phyloP scores from a whole-genome alignment of 2,797 vertebrate species.

The Phalanger gymnotis region DNA sequence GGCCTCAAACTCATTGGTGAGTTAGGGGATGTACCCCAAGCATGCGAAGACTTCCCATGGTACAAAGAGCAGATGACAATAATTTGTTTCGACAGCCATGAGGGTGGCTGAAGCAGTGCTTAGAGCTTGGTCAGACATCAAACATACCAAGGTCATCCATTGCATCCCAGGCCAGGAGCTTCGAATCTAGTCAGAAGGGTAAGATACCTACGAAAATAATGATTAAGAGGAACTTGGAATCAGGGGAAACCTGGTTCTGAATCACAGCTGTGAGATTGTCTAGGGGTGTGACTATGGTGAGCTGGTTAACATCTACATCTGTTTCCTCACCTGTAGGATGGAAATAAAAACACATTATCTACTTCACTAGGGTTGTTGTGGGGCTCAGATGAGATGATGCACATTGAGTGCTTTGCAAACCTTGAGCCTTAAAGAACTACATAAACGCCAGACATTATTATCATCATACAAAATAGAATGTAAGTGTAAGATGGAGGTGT shows the following conservation, averaged over 20 bases:
- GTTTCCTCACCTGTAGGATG: not conserved
- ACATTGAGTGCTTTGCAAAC: not conserved
- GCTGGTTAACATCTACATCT: not conserved
- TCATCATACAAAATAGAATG: not conserved
- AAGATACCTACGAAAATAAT: too few relatives aligned
- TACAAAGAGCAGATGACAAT: too few relatives aligned
- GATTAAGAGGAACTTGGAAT: not conserved
- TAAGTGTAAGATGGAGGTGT: not conserved
- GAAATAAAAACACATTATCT: not conserved
- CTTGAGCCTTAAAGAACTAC: not conserved
- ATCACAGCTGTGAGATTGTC: not conserved
- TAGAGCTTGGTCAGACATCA: too few relatives aligned
- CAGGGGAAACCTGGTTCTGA: fast-evolving
- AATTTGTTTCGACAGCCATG: too few relatives aligned
- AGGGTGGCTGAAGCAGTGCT: too few relatives aligned
- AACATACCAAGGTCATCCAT: too few relatives aligned
- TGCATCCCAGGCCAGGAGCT: too few relatives aligned
- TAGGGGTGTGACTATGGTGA: not conserved
- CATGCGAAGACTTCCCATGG: too few relatives aligned
- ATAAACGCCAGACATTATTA: not conserved
- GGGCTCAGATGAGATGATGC: not conserved
- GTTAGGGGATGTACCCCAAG: too few relatives aligned
- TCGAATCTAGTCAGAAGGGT: too few relatives aligned
- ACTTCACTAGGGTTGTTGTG: not conserved
- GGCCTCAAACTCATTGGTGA: too few relatives aligned